Conservation (phyloP, 2,888 invertebrate genomes). For the Caenorhabditis sp. region DNA sequence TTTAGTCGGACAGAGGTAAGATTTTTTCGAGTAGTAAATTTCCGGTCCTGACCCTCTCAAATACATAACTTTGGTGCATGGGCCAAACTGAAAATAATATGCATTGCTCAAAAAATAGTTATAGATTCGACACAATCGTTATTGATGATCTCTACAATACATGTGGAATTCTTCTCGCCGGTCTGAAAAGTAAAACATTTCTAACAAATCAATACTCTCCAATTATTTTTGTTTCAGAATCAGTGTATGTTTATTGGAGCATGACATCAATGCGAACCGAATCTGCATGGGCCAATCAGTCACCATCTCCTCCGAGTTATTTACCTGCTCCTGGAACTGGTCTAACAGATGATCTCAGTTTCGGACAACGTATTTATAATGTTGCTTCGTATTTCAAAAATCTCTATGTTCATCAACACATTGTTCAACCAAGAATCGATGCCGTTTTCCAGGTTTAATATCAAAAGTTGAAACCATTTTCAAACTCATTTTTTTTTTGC, state of each 20-base stretch:
- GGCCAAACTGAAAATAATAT: too few relatives aligned
- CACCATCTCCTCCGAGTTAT: constrained; percentile 68
- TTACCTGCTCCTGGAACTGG: constrained; percentile 70
- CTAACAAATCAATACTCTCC: not conserved
- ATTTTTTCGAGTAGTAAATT: not conserved
- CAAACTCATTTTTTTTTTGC: not conserved
- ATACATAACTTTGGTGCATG: too few relatives aligned
- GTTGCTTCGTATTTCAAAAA: constrained; percentile 63
- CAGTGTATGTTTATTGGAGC: constrained; percentile 69
- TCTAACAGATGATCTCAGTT: constrained; percentile 66
- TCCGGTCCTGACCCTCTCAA: not conserved
- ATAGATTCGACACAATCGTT: constrained; percentile 65
- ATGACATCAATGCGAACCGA: constrained; percentile 68
- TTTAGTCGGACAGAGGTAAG: constrained; percentile 52
- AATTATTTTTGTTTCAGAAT: constrained; percentile 40
- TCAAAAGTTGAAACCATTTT: constrained; percentile 2
- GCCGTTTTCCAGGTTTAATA: constrained; percentile 56
- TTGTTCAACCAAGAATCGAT: constrained; percentile 67
- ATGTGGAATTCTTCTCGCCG: constrained; percentile 67
- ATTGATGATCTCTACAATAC: constrained; percentile 71
- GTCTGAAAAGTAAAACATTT: constrained; percentile 38
- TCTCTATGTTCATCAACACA: constrained; percentile 68
- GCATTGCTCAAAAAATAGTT: constrained; percentile 8
- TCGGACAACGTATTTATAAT: constrained; percentile 62
- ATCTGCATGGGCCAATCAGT: constrained; percentile 70